Conservation (phyloP, 2,113 vertebrate species). For the Zingel zingel region DNA sequence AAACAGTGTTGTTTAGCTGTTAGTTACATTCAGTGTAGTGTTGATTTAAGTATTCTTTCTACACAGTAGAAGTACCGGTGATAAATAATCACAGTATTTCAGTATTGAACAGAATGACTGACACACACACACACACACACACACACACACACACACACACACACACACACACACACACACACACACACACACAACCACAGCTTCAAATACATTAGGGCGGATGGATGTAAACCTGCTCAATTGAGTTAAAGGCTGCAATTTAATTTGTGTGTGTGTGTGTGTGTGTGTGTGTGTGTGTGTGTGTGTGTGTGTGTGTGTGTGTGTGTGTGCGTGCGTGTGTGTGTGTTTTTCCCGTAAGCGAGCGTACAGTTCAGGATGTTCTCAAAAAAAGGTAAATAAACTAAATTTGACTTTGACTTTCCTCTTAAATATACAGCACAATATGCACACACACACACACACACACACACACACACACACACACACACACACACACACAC, state of each 20-base stretch:
- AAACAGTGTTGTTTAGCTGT: neutral
- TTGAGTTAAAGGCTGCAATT: conserved; percentile 73
- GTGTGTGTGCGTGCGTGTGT: conserved; percentile 11
- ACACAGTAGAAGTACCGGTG: neutral
- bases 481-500: neutral
- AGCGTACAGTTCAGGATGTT: conserved; percentile 14
- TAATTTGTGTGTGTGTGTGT: conserved; percentile 53
- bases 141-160: conserved; percentile 24
- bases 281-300: conserved; percentile 30
- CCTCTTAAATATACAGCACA: neutral
- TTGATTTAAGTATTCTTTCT: no score
- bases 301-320: conserved; percentile 20
- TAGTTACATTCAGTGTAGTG: neutral
- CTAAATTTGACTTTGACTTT: conserved; percentile 26
- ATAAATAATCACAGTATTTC: neutral
- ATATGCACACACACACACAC: neutral
- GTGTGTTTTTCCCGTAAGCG: neutral
- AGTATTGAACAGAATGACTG: neutral
- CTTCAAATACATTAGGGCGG: conserved; percentile 35
- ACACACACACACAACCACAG: conserved; percentile 19
- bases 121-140: conserved; percentile 23
- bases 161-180: conserved; percentile 20
- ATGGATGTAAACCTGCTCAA: conserved; percentile 63
- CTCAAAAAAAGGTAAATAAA: conserved; percentile 13
- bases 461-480: neutral